phyloP scores from a whole-genome alignment of 1,140 invertebrate genomes.

The Brachionus calyciflorus region DNA sequence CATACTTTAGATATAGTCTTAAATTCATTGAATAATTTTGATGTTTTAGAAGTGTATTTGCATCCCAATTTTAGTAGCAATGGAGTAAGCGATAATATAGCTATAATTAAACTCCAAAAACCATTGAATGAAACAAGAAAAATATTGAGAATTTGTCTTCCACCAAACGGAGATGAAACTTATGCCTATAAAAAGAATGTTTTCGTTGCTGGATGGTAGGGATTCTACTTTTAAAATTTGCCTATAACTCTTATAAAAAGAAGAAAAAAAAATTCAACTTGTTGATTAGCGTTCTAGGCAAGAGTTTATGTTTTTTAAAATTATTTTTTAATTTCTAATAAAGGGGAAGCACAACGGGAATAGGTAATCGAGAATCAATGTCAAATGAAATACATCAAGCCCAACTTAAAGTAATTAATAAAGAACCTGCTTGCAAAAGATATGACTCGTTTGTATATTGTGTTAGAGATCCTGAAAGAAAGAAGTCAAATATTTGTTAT shows the following conservation, averaged over 20 bases:
- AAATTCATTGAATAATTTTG: neutral
- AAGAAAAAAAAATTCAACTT: neutral
- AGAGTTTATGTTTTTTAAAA: too few species aligned
- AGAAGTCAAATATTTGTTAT: slow-evolving; percentile 30
- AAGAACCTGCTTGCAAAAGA: neutral
- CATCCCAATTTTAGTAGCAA: neutral
- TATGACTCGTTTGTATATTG: neutral
- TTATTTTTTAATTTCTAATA: neutral
- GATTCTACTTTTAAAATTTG: too few species aligned
- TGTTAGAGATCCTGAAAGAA: neutral
- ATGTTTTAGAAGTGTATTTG: neutral
- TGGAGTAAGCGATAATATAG: neutral
- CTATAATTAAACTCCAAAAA: neutral
- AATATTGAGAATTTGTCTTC: slow-evolving; percentile 4
- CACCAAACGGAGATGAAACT: neutral
- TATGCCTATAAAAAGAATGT: neutral
- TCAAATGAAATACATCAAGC: neutral
- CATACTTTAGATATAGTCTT: neutral
- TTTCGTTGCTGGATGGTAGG: slow-evolving; percentile 2
- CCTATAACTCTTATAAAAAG: too few species aligned
- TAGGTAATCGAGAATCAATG: neutral
- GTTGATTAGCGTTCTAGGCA: neutral
- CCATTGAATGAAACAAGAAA: neutral
- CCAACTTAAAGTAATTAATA: neutral
- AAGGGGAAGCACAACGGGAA: slow-evolving; percentile 20